Base-by-base conservation (phyloP, 2,797 vertebrate species). In the Aphelocoma californica region DNA sequence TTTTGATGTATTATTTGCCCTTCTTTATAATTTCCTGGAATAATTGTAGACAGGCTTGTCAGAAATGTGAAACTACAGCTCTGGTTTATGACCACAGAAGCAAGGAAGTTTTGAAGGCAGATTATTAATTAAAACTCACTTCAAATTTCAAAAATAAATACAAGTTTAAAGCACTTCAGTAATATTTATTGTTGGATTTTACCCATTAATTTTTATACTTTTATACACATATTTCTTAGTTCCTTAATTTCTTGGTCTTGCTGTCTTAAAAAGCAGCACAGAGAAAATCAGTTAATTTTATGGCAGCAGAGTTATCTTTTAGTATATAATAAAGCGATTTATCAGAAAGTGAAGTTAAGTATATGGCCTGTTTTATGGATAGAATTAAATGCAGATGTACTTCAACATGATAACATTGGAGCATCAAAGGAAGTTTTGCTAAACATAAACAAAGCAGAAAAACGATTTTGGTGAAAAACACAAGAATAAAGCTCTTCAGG, bases 301-400 rank as follows among this genome's bases (percentile, higher is more conserved):
- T 34, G 66, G 17, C 42, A 80, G 21, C 32, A 38, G 7, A 24
- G 6, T 47, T 72, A 86, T 86, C 13, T 74, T 67, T 53, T 54
- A 77, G 17, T 71, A 58, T 81, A 44, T 88, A 32, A 66, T 31
- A 81, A 91, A 67, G 34, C 50, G n/a, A 50, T 73, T 45, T 65
- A 19, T 54, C 71, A 62, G 86, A 95, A 97, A 92, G 83, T 66
- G 10, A 93, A 85, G 18, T 73, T 50, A 95, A 86, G 19, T 58
- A 38, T 88, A 23, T 80, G 42, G 60, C 82, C 69, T 95, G 9
- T 85, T 97, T 92, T 91, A 47, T 51, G 96, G 93, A 18, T 25
- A 71, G 93, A 96, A 94, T 83, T 57, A 85, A 92, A 95, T 86
- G 74, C 65, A 80, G 48, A 14, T 95, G 80, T 65, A 92, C 83